Evolutionary conservation across 2,113 vertebrate species (phyloP).

Genomic region (Heptranchias perlo): DNA sequence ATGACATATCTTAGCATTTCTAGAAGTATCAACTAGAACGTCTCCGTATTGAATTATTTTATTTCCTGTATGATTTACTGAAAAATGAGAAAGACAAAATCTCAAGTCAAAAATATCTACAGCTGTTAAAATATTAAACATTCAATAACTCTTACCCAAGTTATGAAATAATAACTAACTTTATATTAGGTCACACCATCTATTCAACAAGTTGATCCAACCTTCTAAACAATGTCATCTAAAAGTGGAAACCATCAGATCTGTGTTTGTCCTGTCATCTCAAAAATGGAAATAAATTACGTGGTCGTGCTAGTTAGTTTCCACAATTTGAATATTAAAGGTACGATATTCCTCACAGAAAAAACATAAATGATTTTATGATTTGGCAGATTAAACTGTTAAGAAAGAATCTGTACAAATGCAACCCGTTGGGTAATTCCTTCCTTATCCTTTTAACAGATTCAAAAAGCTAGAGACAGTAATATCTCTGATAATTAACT

Average conservation of each 20-base stretch:
- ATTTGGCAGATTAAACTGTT: too few relatives aligned
- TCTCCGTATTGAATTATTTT: conserved; percentile 15
- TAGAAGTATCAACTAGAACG: neutral
- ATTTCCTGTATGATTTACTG: neutral
- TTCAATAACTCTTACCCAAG: neutral
- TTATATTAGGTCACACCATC: neutral
- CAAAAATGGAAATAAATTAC: neutral
- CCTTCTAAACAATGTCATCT: neutral
- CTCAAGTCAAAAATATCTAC: neutral
- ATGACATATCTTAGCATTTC: neutral
- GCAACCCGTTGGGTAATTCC: too few relatives aligned
- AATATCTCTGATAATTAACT: too few relatives aligned
- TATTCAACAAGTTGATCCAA: neutral
- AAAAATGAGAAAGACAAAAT: neutral
- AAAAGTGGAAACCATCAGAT: neutral
- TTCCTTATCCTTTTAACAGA: too few relatives aligned
- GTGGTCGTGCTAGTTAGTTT: neutral
- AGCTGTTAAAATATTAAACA: neutral
- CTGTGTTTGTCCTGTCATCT: neutral
- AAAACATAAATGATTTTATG: too few relatives aligned
- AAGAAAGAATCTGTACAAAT: too few relatives aligned
- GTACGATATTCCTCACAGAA: neutral
- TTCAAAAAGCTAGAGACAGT: too few relatives aligned
- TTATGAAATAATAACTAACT: neutral
- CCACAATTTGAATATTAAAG: neutral